Conservation (phyloP, 2,888 invertebrate species). For the Timema podura region DNA sequence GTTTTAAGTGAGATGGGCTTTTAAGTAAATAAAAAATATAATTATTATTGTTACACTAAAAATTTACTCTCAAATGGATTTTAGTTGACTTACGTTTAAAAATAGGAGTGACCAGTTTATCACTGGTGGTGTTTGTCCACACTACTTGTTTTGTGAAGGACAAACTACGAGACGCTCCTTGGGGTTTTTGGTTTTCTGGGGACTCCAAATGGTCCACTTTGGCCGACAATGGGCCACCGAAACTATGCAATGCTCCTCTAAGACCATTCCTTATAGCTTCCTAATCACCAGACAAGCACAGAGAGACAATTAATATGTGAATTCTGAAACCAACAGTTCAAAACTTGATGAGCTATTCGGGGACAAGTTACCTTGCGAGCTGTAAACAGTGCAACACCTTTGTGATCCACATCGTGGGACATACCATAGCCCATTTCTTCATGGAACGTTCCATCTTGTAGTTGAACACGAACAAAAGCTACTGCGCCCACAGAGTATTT, state of each 20-base stretch:
- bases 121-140: no score
- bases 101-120: no score
- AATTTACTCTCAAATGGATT: no score
- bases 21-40: no score
- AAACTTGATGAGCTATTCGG: no score
- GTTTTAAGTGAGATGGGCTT: no score
- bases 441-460: constrained; percentile 19
- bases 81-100: no score
- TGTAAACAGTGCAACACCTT: constrained; percentile 12
- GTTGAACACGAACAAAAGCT: constrained; percentile 20
- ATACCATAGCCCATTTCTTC: constrained; percentile 23
- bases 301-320: neutral
- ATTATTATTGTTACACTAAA: no score
- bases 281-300: constrained; percentile 8
- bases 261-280: constrained; percentile 16
- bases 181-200: neutral
- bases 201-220: constrained; percentile 11
- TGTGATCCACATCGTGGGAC: neutral
- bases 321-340: neutral
- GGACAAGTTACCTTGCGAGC: constrained; percentile 18
- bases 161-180: neutral
- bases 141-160: no score
- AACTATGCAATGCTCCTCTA: constrained; percentile 18
- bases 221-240: constrained; percentile 9
- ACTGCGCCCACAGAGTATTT: constrained; percentile 20